Evolutionary conservation across 2,797 vertebrate species (phyloP).

Genomic region (Apogon hyalosoma): DNA sequence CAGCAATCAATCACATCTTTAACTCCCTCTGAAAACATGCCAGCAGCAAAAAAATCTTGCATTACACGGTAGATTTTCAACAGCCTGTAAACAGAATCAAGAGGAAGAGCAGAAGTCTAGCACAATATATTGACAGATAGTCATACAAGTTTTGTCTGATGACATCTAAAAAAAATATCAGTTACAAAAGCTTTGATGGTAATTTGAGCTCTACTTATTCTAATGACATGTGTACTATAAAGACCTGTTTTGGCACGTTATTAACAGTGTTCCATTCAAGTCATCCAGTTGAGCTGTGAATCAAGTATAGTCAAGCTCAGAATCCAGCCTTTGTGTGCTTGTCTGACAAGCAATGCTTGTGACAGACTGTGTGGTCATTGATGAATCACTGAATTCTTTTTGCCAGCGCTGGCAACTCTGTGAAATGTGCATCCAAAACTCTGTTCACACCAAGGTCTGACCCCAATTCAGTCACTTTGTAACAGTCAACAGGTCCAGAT

Average conservation of each 20-base stretch:
- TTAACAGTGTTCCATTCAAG: conserved; percentile 19
- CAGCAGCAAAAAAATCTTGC: too few species aligned
- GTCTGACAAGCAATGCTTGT: conserved; percentile 32
- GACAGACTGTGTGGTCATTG: conserved; percentile 47
- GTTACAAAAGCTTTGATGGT: not conserved
- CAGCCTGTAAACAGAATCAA: too few species aligned
- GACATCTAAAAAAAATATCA: too few species aligned
- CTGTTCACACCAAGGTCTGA: conserved; percentile 31
- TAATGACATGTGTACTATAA: conserved; percentile 10
- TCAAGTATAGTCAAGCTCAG: conserved; percentile 12
- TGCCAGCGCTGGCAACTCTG: conserved; percentile 9
- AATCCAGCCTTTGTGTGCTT: conserved; percentile 30
- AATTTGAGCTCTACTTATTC: conserved; percentile 10
- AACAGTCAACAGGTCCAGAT: conserved; percentile 68
- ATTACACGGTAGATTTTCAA: too few species aligned
- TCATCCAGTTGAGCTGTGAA: conserved; percentile 32
- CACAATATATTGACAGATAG: too few species aligned
- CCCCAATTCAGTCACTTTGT: conserved; percentile 52
- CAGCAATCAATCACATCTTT: too few species aligned
- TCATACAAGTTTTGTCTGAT: too few species aligned
- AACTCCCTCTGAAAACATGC: too few species aligned
- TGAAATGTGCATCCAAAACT: conserved; percentile 30
- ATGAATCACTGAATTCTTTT: conserved; percentile 36
- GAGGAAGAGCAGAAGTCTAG: too few species aligned
- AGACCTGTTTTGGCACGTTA: conserved; percentile 13